Base-by-base conservation (phyloP, 2,888 invertebrate species). In the Opisthograptis luteolata region DNA sequence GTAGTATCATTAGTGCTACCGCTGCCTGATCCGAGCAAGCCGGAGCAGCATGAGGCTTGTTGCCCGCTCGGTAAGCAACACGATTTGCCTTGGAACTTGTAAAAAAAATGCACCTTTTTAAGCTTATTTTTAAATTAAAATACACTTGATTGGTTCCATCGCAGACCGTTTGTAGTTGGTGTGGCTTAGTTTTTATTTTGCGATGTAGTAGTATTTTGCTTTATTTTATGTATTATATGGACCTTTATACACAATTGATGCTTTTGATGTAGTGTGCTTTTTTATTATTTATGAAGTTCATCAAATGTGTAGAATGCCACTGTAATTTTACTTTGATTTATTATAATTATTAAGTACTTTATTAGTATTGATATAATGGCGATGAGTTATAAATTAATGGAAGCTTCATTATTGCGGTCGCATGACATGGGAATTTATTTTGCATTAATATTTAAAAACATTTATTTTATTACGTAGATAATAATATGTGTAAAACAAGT, bases 11-110 rank as follows among this genome's bases (percentile, higher is more conserved):
- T 94, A 91, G 94, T 94, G 84, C 92, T 96, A 92, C 96, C 96
- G 86, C 92, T 96, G 91, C 95, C 96, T 88, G 94, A 96, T 91
- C 96, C 96, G 84, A 93, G 95, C 88, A 95, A 95, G 92, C 96
- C 96, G 82, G 95, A 95, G 92, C 95, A 96, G 94, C 96, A 96
- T 92, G 96, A 96, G 92, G 95, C 95, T 91, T 96, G 96, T 94
- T 96, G 96, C 92, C 95, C 96, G 85, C 93, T 96, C 91, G 94
- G 95, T 95, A 95, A 95, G 94, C 87, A 65, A 74, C 70, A 62
- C 64, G 71, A 62, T 71, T 68, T 76, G 76, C 53, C 49, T 72
- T 72, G 77, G 73, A 73, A 79, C 74, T 64, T 60, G 56, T 50
- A 47, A 53, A 48, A 50, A 58, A 37, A 47, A 42, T 35, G 51